phyloP scores from a whole-genome alignment of 2,888 invertebrate genomes.

The Suillia variegata region DNA sequence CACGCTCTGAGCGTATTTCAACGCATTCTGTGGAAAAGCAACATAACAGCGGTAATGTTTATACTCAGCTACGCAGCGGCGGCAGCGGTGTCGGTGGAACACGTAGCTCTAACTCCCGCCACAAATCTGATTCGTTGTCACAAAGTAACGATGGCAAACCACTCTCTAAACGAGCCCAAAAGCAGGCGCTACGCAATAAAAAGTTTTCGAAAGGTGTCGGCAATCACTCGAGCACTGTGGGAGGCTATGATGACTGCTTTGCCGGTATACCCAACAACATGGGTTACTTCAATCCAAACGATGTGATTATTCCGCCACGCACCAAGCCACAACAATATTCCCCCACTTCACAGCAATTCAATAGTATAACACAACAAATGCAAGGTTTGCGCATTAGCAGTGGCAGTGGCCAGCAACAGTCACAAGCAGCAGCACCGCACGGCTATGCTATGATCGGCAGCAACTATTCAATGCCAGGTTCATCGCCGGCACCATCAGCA shows the following conservation, averaged over 20 bases:
- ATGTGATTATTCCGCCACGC: conserved; percentile 46
- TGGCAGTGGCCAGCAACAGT: conserved; percentile 31
- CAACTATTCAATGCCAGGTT: conserved; percentile 11
- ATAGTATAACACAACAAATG: conserved; percentile 48
- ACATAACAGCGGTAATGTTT: too few relatives aligned
- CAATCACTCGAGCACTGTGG: conserved; percentile 4
- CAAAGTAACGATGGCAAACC: conserved; percentile 14
- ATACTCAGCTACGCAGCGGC: too few relatives aligned
- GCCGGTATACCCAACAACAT: conserved; percentile 52
- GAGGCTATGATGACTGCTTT: conserved; percentile 39
- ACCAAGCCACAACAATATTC: conserved; percentile 22
- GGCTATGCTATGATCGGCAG: conserved; percentile 26
- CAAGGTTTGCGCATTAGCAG: conserved; percentile 48
- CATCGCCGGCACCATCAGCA: conserved; percentile 7
- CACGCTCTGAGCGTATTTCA: conserved; percentile 13
- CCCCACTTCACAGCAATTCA: conserved; percentile 31
- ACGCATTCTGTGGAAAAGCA: conserved; percentile 5
- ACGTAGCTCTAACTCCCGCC: neutral
- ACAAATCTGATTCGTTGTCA: conserved; percentile 13
- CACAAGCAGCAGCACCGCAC: conserved; percentile 11
- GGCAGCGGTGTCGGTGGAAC: neutral
- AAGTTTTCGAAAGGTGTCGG: conserved; percentile 31
- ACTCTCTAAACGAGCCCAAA: conserved; percentile 30
- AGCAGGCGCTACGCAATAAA: conserved; percentile 35
- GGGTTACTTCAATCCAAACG: conserved; percentile 55